Evolutionary conservation across 2,888 invertebrate species (phyloP).

Genomic region (Brachypterus glaber): DNA sequence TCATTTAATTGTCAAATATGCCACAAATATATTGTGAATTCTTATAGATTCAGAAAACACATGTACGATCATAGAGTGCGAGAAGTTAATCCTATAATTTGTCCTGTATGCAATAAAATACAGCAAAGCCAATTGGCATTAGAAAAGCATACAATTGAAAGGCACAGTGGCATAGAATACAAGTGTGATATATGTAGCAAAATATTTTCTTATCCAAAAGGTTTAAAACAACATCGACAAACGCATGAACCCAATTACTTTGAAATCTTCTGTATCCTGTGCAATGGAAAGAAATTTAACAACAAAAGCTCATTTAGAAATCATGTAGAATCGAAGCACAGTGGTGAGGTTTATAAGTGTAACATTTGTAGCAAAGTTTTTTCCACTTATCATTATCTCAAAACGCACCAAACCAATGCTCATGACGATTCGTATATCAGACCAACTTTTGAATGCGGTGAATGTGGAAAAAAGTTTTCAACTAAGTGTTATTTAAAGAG

Average conservation of each 20-base stretch:
- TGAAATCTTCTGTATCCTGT: neutral
- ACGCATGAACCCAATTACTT: neutral
- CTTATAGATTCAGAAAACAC: too few species aligned
- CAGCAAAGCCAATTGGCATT: too few species aligned
- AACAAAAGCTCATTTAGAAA: neutral
- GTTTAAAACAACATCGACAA: constrained; percentile 5
- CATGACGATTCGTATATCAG: neutral
- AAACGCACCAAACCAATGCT: neutral
- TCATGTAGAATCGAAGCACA: neutral
- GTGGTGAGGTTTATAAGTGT: constrained; percentile 1
- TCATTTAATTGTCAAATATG: too few species aligned
- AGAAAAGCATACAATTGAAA: too few species aligned
- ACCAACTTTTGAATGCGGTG: neutral
- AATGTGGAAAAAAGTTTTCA: neutral
- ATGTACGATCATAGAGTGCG: too few species aligned
- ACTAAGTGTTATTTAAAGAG: constrained; percentile 15
- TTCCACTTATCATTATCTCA: constrained; percentile 7
- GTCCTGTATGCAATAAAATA: too few species aligned
- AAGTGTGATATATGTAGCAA: constrained; percentile 8
- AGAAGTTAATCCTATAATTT: too few species aligned
- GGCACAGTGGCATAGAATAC: neutral
- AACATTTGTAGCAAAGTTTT: constrained; percentile 9
- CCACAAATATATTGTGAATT: too few species aligned
- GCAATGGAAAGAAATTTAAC: neutral
- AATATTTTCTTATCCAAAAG: constrained; percentile 5